Conservation (phyloP, 2,888 invertebrate species). For the Dione juno region DNA sequence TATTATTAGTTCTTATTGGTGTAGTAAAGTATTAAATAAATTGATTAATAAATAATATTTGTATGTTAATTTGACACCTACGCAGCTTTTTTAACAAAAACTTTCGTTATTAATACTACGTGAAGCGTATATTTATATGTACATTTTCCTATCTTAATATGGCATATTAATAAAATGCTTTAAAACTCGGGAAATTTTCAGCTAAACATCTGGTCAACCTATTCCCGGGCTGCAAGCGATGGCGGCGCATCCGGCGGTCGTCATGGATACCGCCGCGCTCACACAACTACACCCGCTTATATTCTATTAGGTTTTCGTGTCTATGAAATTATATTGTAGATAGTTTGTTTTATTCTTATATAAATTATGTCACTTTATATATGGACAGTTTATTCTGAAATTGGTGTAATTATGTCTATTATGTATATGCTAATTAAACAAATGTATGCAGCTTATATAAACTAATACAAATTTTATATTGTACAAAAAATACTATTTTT, state of each 20-base stretch:
- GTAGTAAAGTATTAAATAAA: too few species aligned
- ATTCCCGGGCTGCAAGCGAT: slow-evolving; percentile 62
- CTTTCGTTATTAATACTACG: background rate
- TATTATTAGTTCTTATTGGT: too few species aligned
- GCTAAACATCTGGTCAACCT: slow-evolving; percentile 54
- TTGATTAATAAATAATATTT: too few species aligned
- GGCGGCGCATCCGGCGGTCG: slow-evolving; percentile 73
- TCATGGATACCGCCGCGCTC: slow-evolving; percentile 67
- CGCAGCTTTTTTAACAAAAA: too few species aligned
- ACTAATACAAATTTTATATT: too few species aligned
- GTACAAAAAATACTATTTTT: too few species aligned
- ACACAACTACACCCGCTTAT: slow-evolving; percentile 52
- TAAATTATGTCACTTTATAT: background rate
- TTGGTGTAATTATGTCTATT: too few species aligned
- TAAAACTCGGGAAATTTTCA: slow-evolving; percentile 1
- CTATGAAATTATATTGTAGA: background rate
- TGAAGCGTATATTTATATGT: background rate
- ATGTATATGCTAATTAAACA: too few species aligned
- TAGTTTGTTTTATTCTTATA: background rate
- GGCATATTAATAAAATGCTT: background rate
- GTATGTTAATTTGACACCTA: too few species aligned
- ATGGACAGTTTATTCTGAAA: too few species aligned
- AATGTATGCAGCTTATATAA: too few species aligned
- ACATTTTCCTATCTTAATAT: background rate
- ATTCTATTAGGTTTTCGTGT: slow-evolving; percentile 19